These are phyloP conservation scores for Panulirus ornatus DNA, from an alignment of 1,140 invertebrate species.

Conservation along the genomic window DNA sequence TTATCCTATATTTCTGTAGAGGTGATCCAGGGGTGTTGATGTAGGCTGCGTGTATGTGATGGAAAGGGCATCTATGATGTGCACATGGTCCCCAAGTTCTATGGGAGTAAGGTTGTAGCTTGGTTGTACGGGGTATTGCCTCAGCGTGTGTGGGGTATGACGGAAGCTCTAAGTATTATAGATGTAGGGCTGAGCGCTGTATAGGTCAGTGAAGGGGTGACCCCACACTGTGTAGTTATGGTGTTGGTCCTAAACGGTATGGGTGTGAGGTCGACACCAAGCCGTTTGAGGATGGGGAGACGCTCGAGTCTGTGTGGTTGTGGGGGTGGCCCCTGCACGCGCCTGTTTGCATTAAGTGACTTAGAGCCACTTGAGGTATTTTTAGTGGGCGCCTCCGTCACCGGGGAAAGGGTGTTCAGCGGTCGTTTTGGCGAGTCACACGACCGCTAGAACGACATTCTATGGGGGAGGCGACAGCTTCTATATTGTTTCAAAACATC, in stretches of 20 bases:
- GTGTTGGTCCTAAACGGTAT: background rate
- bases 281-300: background rate
- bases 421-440: constrained; percentile 37
- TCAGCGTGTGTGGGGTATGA: too few relatives aligned
- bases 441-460: constrained; percentile 54
- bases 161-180: too few relatives aligned
- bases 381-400: constrained; percentile 60
- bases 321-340: background rate
- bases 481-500: constrained; percentile 70
- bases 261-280: background rate
- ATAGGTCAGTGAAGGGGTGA: too few relatives aligned
- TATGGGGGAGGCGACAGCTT: constrained; percentile 56
- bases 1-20: too few relatives aligned
- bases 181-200: too few relatives aligned
- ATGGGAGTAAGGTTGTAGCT: too few relatives aligned
- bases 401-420: constrained; percentile 19
- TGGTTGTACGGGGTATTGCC: too few relatives aligned
- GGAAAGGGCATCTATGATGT: too few relatives aligned
- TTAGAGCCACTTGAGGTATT: constrained; percentile 67
- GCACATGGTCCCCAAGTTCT: too few relatives aligned
- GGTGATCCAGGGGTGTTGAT: too few relatives aligned
- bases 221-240: too few relatives aligned
- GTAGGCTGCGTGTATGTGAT: too few relatives aligned
- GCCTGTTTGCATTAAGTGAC: constrained; percentile 69
- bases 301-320: background rate